Base-by-base conservation (phyloP, 2,888 invertebrate genomes). In the Athalia circularis region DNA sequence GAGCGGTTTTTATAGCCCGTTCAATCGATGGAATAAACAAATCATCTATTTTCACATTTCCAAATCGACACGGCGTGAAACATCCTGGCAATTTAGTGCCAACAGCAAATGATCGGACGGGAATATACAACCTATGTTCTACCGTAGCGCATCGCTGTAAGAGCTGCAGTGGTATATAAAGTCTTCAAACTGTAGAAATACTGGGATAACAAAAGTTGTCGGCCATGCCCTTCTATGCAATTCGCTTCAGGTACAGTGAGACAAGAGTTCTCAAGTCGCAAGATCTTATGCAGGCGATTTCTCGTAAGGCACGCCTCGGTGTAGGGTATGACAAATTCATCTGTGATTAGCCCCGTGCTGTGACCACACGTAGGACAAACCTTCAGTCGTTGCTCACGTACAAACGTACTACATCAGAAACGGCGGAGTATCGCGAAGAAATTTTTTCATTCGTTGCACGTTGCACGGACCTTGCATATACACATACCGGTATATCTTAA, bases 241-340 rank as follows among this genome's bases (percentile, higher is more conserved):
- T 47, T 47, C 59, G 50, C n/a, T 15, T 13, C 13, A 7, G 29
- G 72, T 72, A 59, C 45, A 59, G 47, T 59, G 47, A 72, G 47
- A 47, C 59, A 45, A 45, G 72, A 72, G 72, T 59, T 29, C 29
- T 29, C 29, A 29, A 29, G 29, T 29, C 29, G 29, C 59, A 4
- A 72, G 72, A 72, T 72, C 72, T 72, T 15, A 72, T 15, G 29
- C 29, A 29, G 47, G 59, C 59, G 72, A 72, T 72, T 72, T 57
- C 59, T 59, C 59, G 72, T 59, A 72, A 57, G 13, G 59, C 59
- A 72, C 72, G 47, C 59, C 59, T 45, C 72, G 8, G 47, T 79
- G 77, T 81, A 70, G 77, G 80, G 80, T 80, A 80, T 81, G 81
- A 81, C 81, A 81, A 81, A 81, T 81, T 80, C 80, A 78, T 78